Base-by-base conservation (phyloP, 2,797 vertebrate species). In the Myoxocephalus aenaeus region DNA sequence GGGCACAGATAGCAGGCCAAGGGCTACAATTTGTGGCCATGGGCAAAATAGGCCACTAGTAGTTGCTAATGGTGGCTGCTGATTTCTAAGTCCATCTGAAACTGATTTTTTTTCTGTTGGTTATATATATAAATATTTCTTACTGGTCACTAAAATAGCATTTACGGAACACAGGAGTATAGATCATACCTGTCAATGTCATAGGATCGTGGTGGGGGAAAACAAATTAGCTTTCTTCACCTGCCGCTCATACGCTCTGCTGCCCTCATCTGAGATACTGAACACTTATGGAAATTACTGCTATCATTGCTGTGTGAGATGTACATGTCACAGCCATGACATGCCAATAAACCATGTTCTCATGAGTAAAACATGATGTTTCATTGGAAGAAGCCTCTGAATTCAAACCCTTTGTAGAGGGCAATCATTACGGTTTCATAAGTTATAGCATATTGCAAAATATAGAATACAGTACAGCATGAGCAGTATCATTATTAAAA, bases 1-100 rank as follows among this genome's bases (percentile, higher is more conserved):
- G 70, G 76, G 56, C 65, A 81, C n/a, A 64, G 68, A 75, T 63
- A 79, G 50, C 42, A 70, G 62, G 74, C 63, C 62, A 38, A 42
- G 58, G 29, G 64, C 40, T 73, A 42, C 40, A 71, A 61, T 77
- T 68, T 80, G 59, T 77, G 48, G 25, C 22, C 22, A 29, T 5
- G 25, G 25, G 42, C 17, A 9, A 25, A 46, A 17, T 46, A 25
- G 42, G 15, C 53, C 51, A 25, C 51, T 53, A 3, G 8, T n/a
- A 50, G 46, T 20, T n/a, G 46, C 46, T 48, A 18, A 48, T 48
- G 15, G 18, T 20, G 46, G 70, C 50, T 63, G 57, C 53, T 70
- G 75, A 63, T 75, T 83, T 83, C 32, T 14, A 73, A 57, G 17
- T 81, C 63, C 10, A 17, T 12, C 65, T 75, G 32, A 71, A 75